Evolutionary conservation across 2,797 vertebrate genomes (phyloP).

Genomic region (Phyllotis vaccarum): DNA sequence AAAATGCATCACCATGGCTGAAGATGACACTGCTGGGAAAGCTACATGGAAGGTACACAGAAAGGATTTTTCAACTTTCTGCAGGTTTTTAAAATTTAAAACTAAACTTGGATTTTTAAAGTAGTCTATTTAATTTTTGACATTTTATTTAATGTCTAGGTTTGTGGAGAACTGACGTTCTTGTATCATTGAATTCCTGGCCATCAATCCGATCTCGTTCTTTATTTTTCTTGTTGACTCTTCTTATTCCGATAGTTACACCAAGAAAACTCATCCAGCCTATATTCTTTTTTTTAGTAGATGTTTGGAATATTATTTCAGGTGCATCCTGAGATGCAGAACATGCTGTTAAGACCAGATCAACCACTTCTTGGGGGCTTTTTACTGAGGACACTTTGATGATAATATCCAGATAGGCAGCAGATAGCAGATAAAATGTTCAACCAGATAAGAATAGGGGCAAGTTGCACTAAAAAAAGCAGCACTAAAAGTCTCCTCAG

Average conservation of each 20-base stretch:
- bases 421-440: constrained; percentile 2
- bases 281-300: neutral
- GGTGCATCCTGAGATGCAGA: neutral
- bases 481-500: neutral
- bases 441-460: neutral
- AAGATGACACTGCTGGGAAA: neutral
- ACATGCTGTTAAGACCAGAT: neutral
- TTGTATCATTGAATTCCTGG: no score
- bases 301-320: neutral
- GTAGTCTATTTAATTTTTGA: no score
- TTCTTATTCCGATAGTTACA: constrained; percentile 5
- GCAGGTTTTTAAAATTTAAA: constrained; percentile 9
- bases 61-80: neutral
- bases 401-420: neutral
- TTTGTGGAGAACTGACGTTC: neutral
- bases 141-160: neutral
- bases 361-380: neutral
- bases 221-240: neutral
- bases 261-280: neutral
- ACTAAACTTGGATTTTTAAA: neutral
- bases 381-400: neutral
- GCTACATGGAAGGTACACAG: neutral
- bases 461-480: neutral
- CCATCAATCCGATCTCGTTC: neutral
- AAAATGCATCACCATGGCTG: neutral